Percentiles rank a stretch among this genome's conserved stretches.
Conservation (phyloP, 1,140 invertebrate species). For the Meloidogyne hapla region DNA sequence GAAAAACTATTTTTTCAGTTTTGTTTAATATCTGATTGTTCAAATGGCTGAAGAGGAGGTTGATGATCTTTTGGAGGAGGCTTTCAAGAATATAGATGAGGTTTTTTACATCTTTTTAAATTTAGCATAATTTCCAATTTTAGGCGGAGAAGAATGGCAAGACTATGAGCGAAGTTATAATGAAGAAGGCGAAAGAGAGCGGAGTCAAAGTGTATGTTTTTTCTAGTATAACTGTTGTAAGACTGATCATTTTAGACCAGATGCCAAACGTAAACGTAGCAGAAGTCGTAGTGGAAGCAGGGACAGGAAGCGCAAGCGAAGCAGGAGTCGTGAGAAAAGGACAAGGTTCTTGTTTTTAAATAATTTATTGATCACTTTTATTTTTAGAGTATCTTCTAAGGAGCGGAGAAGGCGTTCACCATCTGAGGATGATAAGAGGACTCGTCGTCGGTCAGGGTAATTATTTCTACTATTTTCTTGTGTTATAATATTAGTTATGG, state of each 20-base stretch:
- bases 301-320: constrained; percentile 34
- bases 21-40: background rate
- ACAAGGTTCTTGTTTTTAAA: constrained; percentile 37
- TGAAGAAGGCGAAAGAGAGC: constrained; percentile 36
- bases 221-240: background rate
- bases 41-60: constrained; percentile 39
- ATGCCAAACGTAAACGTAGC: constrained; percentile 20
- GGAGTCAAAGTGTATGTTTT: constrained; percentile 14
- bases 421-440: constrained; percentile 23
- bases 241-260: background rate
- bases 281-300: constrained; percentile 25
- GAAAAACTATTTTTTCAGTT: background rate
- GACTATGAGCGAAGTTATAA: constrained; percentile 37
- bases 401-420: constrained; percentile 32
- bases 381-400: constrained; percentile 33
- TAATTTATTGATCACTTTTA: constrained; percentile 6
- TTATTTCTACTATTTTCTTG: background rate
- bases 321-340: constrained; percentile 36
- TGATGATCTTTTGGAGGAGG: constrained; percentile 41
- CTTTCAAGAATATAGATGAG: constrained; percentile 39
- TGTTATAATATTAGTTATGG: constrained; percentile 18
- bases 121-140: constrained; percentile 8
- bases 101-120: constrained; percentile 24
- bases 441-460: constrained; percentile 34
- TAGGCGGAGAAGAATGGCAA: constrained; percentile 38